A percentile compares a stretch with the other conserved stretches of the same genome.
Evolutionary conservation across 2,888 invertebrate genomes (phyloP).

Genomic region (Heliconius ismenius): DNA sequence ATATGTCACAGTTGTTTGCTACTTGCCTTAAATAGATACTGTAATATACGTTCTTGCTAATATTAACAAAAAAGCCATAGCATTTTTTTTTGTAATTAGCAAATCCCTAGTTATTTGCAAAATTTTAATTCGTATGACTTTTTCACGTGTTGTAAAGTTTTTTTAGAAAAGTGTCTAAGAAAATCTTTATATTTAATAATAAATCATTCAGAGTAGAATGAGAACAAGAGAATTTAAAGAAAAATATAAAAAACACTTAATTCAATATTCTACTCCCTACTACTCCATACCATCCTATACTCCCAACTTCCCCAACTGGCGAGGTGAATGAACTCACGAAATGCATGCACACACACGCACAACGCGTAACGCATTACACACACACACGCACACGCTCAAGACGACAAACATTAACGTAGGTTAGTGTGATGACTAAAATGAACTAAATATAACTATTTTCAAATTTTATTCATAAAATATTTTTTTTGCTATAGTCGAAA

Average conservation of each 20-base stretch:
- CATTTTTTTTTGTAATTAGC: background rate
- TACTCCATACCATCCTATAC: constrained; percentile 54
- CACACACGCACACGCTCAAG: constrained; percentile 49
- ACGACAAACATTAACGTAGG: constrained; percentile 69
- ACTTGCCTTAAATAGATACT: too few relatives aligned
- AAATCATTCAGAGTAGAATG: too few relatives aligned
- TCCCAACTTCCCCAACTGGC: constrained; percentile 80
- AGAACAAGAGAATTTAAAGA: too few relatives aligned
- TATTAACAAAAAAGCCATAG: background rate
- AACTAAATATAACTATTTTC: constrained; percentile 1
- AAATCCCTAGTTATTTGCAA: background rate
- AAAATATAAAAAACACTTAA: constrained; percentile 8
- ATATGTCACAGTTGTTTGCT: too few relatives aligned
- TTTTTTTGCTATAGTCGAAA: background rate
- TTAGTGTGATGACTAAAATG: constrained; percentile 53
- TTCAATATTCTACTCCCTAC: constrained; percentile 31
- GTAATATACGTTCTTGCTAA: too few relatives aligned
- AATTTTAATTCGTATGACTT: background rate
- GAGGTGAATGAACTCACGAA: constrained; percentile 81
- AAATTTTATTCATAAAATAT: background rate
- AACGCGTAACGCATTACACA: constrained; percentile 47
- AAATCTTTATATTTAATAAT: too few relatives aligned
- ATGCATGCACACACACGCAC: constrained; percentile 64
- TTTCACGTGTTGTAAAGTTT: too few relatives aligned
- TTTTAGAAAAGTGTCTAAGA: too few relatives aligned